Percentiles rank a stretch among this genome's conserved stretches.
phyloP scores from a whole-genome alignment of 2,113 vertebrate species.

The Megaleporinus macrocephalus region DNA sequence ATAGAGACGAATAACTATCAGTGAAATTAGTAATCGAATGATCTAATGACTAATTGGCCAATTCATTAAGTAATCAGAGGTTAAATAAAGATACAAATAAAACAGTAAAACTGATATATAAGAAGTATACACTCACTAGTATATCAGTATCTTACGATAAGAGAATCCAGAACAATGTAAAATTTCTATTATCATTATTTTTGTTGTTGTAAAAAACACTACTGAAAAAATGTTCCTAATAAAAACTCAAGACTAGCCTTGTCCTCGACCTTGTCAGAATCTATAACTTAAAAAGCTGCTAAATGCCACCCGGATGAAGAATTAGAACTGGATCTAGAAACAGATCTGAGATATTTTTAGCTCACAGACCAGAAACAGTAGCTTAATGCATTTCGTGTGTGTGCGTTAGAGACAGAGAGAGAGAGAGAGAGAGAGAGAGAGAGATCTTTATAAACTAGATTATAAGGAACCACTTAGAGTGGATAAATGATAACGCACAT shows the following conservation, averaged over 20 bases:
- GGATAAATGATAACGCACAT: slow-evolving; percentile 24
- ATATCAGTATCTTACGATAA: too few species aligned
- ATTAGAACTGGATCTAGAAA: background rate
- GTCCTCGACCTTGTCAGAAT: background rate
- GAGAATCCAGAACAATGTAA: too few species aligned
- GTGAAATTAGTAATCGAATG: too few species aligned
- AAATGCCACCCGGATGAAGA: background rate
- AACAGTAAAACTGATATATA: too few species aligned
- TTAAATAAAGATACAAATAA: background rate
- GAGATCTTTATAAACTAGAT: background rate
- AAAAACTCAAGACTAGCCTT: background rate
- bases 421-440: too few species aligned
- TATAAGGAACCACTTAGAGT: slow-evolving; percentile 17
- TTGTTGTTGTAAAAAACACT: too few species aligned
- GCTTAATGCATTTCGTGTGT: slow-evolving; percentile 5
- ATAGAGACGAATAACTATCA: too few species aligned
- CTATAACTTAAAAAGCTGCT: background rate
- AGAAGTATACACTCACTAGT: too few species aligned
- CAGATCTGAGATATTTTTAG: background rate
- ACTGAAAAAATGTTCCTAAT: too few species aligned
- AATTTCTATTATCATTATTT: too few species aligned
- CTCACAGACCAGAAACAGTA: background rate
- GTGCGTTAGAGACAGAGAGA: background rate
- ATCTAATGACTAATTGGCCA: too few species aligned
- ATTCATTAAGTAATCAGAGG: too few species aligned